Conservation (phyloP, 2,888 invertebrate species). For the Tolmerus cingulatus region DNA sequence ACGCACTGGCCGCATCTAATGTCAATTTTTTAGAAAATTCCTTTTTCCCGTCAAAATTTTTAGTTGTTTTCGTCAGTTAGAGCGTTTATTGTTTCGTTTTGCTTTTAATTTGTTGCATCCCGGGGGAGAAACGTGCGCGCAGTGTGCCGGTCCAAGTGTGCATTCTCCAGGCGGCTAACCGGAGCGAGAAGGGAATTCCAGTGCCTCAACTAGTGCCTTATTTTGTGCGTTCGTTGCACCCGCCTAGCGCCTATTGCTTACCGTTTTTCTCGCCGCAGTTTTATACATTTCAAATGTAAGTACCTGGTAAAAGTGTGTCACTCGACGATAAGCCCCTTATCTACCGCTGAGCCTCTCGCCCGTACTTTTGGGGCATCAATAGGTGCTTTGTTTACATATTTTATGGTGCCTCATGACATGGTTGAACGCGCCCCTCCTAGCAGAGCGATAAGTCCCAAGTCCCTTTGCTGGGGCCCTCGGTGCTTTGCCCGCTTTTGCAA, state of each 20-base stretch:
- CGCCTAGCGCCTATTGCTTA: conserved; percentile 1
- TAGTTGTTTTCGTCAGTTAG: conserved; percentile 23
- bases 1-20: conserved; percentile 21
- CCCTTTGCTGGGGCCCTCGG: background rate
- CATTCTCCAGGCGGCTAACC: background rate
- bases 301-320: background rate
- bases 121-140: background rate
- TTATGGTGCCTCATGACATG: conserved; percentile 21
- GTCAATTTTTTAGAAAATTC: conserved; percentile 33
- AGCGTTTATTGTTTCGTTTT: conserved; percentile 11
- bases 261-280: background rate
- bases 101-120: background rate
- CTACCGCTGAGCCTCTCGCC: background rate
- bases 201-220: conserved; percentile 41
- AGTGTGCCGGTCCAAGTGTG: background rate
- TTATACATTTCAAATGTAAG: conserved; percentile 32
- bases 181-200: background rate
- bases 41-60: conserved; percentile 24
- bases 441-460: background rate
- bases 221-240: conserved; percentile 41
- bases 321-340: background rate
- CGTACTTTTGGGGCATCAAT: background rate
- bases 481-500: background rate
- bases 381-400: conserved; percentile 41
- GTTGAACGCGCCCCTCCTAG: conserved; percentile 21